These are phyloP conservation scores for Reinhardtius hippoglossoides DNA, from an alignment of 2,113 vertebrate species.

Conservation along the genomic window DNA sequence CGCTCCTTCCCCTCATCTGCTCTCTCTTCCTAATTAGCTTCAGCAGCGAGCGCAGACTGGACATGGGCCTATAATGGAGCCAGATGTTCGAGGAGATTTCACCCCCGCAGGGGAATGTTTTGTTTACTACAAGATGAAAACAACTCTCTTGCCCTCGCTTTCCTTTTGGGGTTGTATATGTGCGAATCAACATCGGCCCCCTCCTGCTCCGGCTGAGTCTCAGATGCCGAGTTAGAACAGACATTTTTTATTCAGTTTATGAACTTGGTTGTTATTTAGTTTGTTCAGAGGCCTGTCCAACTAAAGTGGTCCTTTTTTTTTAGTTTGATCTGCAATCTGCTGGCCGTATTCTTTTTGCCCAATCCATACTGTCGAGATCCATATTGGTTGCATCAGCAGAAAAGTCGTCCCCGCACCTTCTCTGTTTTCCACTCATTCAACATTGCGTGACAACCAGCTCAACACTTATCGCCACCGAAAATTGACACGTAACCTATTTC, in stretches of 20 bases:
- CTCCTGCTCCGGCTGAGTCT: conserved; percentile 32
- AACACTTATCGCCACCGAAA: conserved; percentile 67
- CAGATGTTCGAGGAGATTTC: conserved; percentile 81
- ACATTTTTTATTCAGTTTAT: conserved; percentile 27
- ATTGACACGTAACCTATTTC: conserved; percentile 73
- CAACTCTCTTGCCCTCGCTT: conserved; percentile 64
- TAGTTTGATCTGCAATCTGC: conserved; percentile 4
- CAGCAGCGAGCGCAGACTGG: conserved; percentile 72
- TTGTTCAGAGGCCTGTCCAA: conserved; percentile 16
- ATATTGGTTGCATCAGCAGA: conserved; percentile 66
- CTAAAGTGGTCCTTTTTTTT: conserved; percentile 25
- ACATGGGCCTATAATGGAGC: conserved; percentile 76
- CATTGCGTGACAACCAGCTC: conserved; percentile 52
- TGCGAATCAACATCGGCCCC: conserved; percentile 30
- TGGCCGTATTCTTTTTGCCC: neutral
- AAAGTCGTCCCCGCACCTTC: conserved; percentile 46
- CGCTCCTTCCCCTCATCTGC: conserved; percentile 73
- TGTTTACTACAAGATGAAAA: conserved; percentile 82
- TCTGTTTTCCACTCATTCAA: conserved; percentile 59
- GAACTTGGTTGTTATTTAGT: conserved; percentile 7
- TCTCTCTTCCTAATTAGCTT: conserved; percentile 81
- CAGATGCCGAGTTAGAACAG: conserved; percentile 27
- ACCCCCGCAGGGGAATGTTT: conserved; percentile 74
- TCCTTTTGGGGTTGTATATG: conserved; percentile 61
- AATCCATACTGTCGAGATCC: conserved; percentile 39